Evolutionary conservation across 2,888 invertebrate genomes (phyloP), one percentile per base, ranked within the genome.

Genomic region (Heptascelio sp.): DNA sequence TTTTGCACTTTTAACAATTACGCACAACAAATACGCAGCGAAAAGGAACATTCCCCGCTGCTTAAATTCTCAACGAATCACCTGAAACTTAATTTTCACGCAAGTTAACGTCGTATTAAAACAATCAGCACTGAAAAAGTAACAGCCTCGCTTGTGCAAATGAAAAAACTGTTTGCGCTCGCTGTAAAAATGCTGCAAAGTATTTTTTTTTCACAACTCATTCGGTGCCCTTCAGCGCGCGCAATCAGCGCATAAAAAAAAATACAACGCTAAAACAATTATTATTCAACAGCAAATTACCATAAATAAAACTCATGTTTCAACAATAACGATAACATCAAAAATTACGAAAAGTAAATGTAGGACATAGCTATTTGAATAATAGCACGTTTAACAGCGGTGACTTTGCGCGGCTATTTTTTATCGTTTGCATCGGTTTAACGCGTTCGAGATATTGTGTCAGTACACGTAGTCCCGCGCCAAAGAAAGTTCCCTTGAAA

Each of bases 251-350:
- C 17, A 15, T 17, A 60, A 51, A 23, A 46, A 49, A 72, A 72
- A 62, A n/a, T n/a, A n/a, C 34, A 57, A 15, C 40, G 67, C 46
- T 64, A 71, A 81, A 81, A 77, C 72, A 81, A 81, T 77, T 59
- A 77, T 81, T 81, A 81, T 81, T 76, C 65, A 81, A 77, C 65
- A 60, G 53, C 34, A 72, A 72, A 82, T 82, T 82, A 82, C 67
- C 82, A 82, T 82, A 82, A 77, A 82, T 77, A 82, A 81, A 81
- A 81, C 60, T 72, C 81, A 77, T 77, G 81, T 81, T 81, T 81
- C 76, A 72, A 77, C 81, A 81, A 72, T 81, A 76, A 81, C 81
- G 77, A 77, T 81, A 76, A 60, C 72, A 77, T 81, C 82, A 49
- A 67, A 49, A 76, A 80, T 80, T 76, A 76, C 65, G 65, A 59